These are phyloP conservation scores for Ypsolopha sequella DNA, from an alignment of 2,888 invertebrate genomes.

Conservation along the genomic window DNA sequence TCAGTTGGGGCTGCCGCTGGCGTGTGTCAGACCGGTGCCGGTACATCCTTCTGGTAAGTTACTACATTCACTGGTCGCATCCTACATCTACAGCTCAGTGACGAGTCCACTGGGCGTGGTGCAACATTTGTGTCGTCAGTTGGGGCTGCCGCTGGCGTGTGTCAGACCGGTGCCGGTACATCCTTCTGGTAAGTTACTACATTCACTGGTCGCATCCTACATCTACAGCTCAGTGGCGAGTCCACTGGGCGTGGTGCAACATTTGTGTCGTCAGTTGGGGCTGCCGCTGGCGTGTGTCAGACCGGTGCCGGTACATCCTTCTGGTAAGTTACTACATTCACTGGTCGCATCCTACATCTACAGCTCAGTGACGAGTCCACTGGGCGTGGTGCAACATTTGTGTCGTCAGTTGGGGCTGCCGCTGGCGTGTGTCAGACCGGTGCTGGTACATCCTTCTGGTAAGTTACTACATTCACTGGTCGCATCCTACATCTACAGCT, in stretches of 20 bases:
- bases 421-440: constrained; percentile 85
- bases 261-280: constrained; percentile 85
- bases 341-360: neutral
- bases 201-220: too few species aligned
- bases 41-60: constrained; percentile 73
- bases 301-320: constrained; percentile 81
- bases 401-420: constrained; percentile 89
- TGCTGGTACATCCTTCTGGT: constrained; percentile 81
- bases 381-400: constrained; percentile 83
- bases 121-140: constrained; percentile 84
- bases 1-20: constrained; percentile 86
- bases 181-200: constrained; percentile 63
- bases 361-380: constrained; percentile 62
- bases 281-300: constrained; percentile 87
- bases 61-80: too few species aligned
- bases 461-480: constrained; percentile 16
- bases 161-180: constrained; percentile 88
- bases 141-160: constrained; percentile 88
- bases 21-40: constrained; percentile 88
- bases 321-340: constrained; percentile 67
- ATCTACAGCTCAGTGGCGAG: constrained; percentile 37
- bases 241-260: constrained; percentile 82
- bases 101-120: constrained; percentile 79
- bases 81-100: neutral
- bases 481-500: neutral